phyloP scores from a whole-genome alignment of 2,797 vertebrate species.

The Arrhamphus sclerolepis region DNA sequence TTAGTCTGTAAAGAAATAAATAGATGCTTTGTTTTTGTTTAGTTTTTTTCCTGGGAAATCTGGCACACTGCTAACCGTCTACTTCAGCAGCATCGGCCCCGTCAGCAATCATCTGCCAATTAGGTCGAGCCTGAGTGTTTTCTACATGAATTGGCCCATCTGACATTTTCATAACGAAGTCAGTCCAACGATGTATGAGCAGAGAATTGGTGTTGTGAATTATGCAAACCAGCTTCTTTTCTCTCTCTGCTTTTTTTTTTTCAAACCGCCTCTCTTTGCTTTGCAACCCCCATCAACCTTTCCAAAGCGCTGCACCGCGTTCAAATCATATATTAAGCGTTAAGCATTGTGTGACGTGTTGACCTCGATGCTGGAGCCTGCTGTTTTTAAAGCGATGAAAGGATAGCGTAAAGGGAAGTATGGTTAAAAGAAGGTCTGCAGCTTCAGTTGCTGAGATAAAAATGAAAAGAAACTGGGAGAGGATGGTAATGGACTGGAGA shows the following conservation, averaged over 20 bases:
- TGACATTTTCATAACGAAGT: constrained; percentile 54
- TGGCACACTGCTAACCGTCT: constrained; percentile 32
- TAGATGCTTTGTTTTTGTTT: constrained; percentile 1
- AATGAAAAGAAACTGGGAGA: constrained; percentile 15
- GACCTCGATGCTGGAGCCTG: constrained; percentile 37
- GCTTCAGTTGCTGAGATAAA: constrained; percentile 1
- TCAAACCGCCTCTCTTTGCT: constrained; percentile 24
- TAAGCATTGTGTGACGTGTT: constrained; percentile 30
- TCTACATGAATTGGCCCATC: constrained; percentile 55
- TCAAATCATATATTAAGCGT: constrained; percentile 34
- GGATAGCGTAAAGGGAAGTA: background rate
- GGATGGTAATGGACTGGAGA: constrained; percentile 20
- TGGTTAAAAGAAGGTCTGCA: background rate
- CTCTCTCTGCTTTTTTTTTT: constrained; percentile 9
- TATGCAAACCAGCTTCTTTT: constrained; percentile 38
- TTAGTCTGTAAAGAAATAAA: constrained; percentile 9
- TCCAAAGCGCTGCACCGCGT: constrained; percentile 8
- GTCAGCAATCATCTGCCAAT: constrained; percentile 43
- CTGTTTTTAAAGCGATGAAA: background rate
- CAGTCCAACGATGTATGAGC: constrained; percentile 29
- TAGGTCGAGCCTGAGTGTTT: constrained; percentile 40
- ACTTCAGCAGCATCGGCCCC: constrained; percentile 23
- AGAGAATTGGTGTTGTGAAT: constrained; percentile 44
- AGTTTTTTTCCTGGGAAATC: constrained; percentile 24
- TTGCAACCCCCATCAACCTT: constrained; percentile 20